Conservation (phyloP, 2,113 vertebrate genomes). For the Drymodes brunneopygia region DNA sequence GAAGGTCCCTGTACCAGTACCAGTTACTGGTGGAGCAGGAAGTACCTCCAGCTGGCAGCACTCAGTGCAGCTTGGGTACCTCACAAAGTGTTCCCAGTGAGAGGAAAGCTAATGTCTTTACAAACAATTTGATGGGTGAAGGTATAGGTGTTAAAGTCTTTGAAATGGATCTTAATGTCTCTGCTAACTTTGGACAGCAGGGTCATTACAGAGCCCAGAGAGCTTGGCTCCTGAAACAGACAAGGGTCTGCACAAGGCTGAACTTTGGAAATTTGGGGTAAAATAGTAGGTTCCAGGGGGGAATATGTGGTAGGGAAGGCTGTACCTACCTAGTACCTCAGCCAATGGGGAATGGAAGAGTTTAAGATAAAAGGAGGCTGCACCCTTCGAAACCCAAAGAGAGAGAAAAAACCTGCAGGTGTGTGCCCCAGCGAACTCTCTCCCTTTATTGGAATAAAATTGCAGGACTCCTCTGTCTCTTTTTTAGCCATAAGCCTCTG, state of each 20-base stretch:
- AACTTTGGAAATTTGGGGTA: background rate
- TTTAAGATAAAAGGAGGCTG: background rate
- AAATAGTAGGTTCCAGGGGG: background rate
- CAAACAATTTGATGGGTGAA: background rate
- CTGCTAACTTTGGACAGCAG: background rate
- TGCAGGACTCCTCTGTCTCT: background rate
- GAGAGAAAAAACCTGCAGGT: rapidly evolving
- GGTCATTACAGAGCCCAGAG: background rate
- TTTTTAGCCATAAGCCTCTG: background rate
- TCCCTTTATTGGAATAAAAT: rapidly evolving
- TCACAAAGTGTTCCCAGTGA: background rate
- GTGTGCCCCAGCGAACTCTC: rapidly evolving
- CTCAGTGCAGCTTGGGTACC: background rate
- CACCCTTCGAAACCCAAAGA: rapidly evolving
- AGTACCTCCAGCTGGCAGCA: background rate
- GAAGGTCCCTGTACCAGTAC: background rate
- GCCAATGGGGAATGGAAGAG: background rate
- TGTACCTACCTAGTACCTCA: background rate
- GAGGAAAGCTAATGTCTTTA: background rate
- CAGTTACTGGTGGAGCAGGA: background rate
- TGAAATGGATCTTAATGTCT: background rate
- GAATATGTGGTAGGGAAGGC: background rate
- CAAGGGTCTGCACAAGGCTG: background rate
- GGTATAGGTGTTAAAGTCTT: background rate
- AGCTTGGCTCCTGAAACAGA: background rate